These are phyloP conservation scores for Heterohyrax brucei DNA, from an alignment of 2,797 vertebrate genomes.

Conservation along the genomic window DNA sequence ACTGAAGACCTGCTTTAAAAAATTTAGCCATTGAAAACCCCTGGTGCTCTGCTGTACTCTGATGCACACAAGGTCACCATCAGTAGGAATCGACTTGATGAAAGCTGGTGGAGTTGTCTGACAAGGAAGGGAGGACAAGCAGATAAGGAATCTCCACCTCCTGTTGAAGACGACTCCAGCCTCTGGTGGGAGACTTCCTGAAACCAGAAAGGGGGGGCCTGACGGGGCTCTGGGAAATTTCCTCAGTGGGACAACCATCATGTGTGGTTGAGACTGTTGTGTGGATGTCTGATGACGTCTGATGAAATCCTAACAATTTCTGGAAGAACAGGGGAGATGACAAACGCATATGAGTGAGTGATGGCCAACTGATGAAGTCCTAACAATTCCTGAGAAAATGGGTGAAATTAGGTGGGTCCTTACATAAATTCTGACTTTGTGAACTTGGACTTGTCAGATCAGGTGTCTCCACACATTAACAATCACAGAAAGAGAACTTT, in stretches of 20 bases:
- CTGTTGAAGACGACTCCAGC: neutral
- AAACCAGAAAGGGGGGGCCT: neutral
- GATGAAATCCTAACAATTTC: neutral
- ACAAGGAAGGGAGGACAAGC: neutral
- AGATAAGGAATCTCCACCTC: neutral
- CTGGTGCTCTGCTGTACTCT: too few relatives aligned
- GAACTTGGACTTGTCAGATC: neutral
- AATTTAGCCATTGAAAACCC: too few relatives aligned
- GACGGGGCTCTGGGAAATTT: neutral
- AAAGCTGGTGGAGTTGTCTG: neutral
- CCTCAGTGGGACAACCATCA: neutral
- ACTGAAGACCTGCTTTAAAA: too few relatives aligned
- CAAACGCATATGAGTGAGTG: too few relatives aligned
- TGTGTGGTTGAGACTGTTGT: neutral
- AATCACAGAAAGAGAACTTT: too few relatives aligned
- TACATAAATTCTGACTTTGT: neutral
- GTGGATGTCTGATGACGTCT: fast-evolving
- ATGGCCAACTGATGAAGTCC: neutral
- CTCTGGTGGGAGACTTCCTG: neutral
- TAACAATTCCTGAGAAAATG: neutral
- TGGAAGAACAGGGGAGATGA: neutral
- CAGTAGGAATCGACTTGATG: too few relatives aligned
- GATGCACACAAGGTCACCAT: too few relatives aligned
- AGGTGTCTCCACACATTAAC: neutral
- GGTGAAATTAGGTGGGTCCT: neutral